phyloP scores from a whole-genome alignment of 2,113 vertebrate species.

The Pleuronectes platessa region DNA sequence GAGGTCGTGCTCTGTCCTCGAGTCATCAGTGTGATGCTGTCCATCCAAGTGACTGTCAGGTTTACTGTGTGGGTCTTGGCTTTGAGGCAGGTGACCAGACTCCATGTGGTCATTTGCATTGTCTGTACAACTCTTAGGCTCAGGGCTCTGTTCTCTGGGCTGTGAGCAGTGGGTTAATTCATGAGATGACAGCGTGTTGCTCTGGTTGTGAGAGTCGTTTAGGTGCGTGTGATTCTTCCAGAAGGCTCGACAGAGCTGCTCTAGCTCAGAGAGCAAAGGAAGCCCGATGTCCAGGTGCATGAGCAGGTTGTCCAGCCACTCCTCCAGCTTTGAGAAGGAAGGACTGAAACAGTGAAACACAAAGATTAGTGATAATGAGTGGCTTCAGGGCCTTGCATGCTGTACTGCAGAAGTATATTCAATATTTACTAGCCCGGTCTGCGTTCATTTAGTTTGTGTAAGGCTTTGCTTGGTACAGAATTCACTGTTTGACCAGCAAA shows the following conservation, averaged over 20 bases:
- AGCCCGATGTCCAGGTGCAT: constrained; percentile 91
- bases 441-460: too few species aligned
- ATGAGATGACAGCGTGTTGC: constrained; percentile 17
- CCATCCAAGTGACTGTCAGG: constrained; percentile 2
- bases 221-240: constrained; percentile 81
- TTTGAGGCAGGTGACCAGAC: neutral
- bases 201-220: constrained; percentile 69
- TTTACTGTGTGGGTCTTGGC: neutral
- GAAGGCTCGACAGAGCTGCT: constrained; percentile 86
- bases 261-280: constrained; percentile 89
- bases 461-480: too few species aligned
- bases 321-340: constrained; percentile 90
- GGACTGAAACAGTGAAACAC: constrained; percentile 36
- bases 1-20: constrained; percentile 8
- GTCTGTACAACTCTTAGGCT: neutral
- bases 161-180: constrained; percentile 38
- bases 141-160: neutral
- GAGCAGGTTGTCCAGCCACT: constrained; percentile 90
- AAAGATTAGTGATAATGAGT: neutral
- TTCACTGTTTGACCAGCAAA: too few species aligned
- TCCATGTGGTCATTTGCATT: constrained; percentile 14
- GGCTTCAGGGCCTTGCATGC: too few species aligned
- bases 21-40: neutral
- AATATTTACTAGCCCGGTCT: too few species aligned
- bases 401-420: neutral